Evolutionary conservation across 1,140 invertebrate genomes (phyloP).

Genomic region (Phenacoccus solenopsis): DNA sequence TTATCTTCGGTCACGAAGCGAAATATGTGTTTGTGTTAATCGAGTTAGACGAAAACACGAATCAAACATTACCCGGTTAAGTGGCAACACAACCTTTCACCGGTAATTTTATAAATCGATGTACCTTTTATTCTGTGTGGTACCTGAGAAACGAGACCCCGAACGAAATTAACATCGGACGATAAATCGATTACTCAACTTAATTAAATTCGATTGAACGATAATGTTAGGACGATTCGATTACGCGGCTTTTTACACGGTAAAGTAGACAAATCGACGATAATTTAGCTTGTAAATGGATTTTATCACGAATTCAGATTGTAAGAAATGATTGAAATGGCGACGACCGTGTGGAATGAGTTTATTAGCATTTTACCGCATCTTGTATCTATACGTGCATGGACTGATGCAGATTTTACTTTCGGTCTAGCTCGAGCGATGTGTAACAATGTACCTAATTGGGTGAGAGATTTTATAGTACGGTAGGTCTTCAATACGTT

Average conservation of each 20-base stretch:
- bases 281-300: background rate
- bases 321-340: no score
- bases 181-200: background rate
- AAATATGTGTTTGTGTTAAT: constrained; percentile 15
- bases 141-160: background rate
- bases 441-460: no score
- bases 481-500: no score
- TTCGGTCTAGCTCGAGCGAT: no score
- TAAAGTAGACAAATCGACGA: background rate
- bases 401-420: no score
- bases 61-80: constrained; percentile 11
- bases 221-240: background rate
- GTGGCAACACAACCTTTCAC: background rate
- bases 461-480: no score
- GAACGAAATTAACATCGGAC: background rate
- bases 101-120: constrained; percentile 1
- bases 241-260: background rate
- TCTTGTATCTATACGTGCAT: no score
- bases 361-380: no score
- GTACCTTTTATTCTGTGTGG: background rate
- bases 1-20: constrained; percentile 16
- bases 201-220: background rate
- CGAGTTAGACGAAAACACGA: constrained; percentile 10
- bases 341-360: background rate
- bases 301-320: background rate